Evolutionary conservation across 2,888 invertebrate species (phyloP), one percentile per base, ranked within the genome.

Genomic region (Ischnura elegans): DNA sequence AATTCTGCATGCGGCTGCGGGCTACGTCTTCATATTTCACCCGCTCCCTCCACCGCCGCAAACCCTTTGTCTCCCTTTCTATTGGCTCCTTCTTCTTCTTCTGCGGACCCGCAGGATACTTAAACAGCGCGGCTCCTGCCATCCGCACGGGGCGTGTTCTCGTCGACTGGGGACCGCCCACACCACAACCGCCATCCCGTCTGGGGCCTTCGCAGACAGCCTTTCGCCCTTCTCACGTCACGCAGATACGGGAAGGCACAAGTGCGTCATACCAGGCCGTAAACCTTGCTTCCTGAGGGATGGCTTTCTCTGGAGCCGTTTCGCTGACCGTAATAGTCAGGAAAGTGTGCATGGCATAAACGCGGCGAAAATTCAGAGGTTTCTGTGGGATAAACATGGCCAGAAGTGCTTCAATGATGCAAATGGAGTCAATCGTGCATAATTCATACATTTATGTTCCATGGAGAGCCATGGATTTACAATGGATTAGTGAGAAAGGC

Each of bases 1-100:
- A 90, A 90, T 90, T 90, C 90, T 90, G 66, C 90, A 90, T 90
- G 90, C 90, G 90, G 61, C 90, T 90, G 43, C 25, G 76, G 87
- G 66, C 61, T 45, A 76, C 76, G 90, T 90, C 90, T 90, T 90
- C 90, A 90, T 90, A 90, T 90, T 90, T 90, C 61, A 90, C 61
- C 61, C 45, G 13, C 10, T 46, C 86, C 25, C 45, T n/a, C 10
- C n/a, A 16, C 86, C 43, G n/a, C 45, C 46, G 25, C 46, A 2
- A 21, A 1, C 25, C 45, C 25, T 46, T 46, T 43, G n/a, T n/a
- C 8, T 25, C 86, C 45, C 0, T 21, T 25, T 36, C n/a, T 25
- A 0, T 1, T 4, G 42, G 21, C 45, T 36, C 10, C 13, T n/a
- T n/a, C 36, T 21, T n/a, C 86, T 86, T 25, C 86, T 25, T 43